Percentiles rank a stretch among this genome's conserved stretches.
phyloP scores from a whole-genome alignment of 2,113 vertebrate species.

The Tapirus terrestris region DNA sequence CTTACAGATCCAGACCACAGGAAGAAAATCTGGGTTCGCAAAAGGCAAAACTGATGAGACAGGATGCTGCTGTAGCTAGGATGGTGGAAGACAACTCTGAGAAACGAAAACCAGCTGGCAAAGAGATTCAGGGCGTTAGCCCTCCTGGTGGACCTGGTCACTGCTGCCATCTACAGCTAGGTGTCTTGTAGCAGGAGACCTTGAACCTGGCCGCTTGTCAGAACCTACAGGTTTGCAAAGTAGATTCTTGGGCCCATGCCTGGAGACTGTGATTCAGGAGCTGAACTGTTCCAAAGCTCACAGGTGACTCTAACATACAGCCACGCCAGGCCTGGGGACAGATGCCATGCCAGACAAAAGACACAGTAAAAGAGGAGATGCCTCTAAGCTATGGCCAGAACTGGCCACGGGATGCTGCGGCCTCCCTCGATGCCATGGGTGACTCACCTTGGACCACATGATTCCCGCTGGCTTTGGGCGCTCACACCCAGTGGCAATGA shows the following conservation, averaged over 20 bases:
- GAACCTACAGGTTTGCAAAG: not conserved
- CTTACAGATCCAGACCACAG: not conserved
- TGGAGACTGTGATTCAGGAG: not conserved
- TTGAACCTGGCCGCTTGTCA: too few relatives aligned
- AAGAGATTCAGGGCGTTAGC: accelerated
- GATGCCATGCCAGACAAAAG: not conserved
- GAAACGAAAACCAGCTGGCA: not conserved
- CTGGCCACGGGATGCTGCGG: accelerated
- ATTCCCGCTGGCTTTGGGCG: conserved; percentile 91
- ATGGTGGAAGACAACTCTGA: not conserved
- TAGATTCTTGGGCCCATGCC: accelerated
- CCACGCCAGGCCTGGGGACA: not conserved
- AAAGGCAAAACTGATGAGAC: not conserved
- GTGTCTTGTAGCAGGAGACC: not conserved
- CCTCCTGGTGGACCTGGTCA: too few relatives aligned
- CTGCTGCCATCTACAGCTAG: too few relatives aligned
- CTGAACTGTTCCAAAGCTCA: not conserved
- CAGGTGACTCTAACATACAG: accelerated
- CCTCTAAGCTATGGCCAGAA: accelerated
- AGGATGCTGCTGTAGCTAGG: accelerated
- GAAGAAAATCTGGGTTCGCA: conserved; percentile 61
- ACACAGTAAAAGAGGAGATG: not conserved
- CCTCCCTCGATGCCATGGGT: accelerated
- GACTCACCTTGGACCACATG: conserved; percentile 93
- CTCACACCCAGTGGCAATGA: conserved; percentile 90